These are phyloP conservation scores for Equus przewalskii DNA, from an alignment of 2,113 vertebrate genomes.

Conservation along the genomic window DNA sequence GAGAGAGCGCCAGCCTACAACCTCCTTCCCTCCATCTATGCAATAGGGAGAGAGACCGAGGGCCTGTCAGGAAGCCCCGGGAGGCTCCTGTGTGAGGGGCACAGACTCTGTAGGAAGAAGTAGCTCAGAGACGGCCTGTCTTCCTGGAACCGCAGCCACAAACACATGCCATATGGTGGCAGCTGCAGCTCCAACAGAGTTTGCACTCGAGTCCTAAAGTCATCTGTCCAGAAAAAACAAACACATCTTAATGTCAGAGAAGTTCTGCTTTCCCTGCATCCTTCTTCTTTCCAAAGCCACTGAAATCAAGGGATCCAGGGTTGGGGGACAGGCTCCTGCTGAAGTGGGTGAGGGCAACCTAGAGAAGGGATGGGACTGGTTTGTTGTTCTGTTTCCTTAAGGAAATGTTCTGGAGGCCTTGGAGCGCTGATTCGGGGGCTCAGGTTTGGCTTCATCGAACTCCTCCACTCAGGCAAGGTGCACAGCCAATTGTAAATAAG, in stretches of 20 bases:
- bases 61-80: background rate
- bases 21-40: background rate
- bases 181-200: fast-evolving
- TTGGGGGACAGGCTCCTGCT: background rate
- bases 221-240: background rate
- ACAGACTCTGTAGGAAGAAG: background rate
- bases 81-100: background rate
- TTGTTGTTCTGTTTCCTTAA: too few species aligned
- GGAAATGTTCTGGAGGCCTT: background rate
- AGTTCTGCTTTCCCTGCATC: too few species aligned
- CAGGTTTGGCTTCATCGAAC: background rate
- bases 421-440: background rate
- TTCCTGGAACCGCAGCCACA: background rate
- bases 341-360: background rate
- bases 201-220: background rate
- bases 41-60: background rate
- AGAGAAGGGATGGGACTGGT: background rate
- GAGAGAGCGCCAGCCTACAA: background rate
- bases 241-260: background rate
- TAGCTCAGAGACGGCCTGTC: background rate
- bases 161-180: background rate
- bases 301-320: background rate
- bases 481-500: too few species aligned
- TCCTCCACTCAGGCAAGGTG: background rate
- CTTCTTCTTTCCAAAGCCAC: background rate